These are phyloP conservation scores for Ciconia boyciana DNA, from an alignment of 2,113 vertebrate species.

Conservation along the genomic window DNA sequence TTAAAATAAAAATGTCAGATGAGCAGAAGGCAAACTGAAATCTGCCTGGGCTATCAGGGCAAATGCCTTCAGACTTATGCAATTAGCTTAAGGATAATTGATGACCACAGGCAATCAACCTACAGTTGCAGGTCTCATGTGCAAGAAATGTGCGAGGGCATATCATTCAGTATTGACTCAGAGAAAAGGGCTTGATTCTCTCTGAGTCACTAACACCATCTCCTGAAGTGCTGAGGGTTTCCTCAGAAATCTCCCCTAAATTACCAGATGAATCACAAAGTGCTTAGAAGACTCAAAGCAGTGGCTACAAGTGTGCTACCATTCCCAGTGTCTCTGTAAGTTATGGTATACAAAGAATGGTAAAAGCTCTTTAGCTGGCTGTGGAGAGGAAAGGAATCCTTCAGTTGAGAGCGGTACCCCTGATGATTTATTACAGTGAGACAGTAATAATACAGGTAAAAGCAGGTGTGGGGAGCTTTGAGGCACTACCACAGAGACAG, in stretches of 20 bases:
- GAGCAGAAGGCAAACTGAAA: conserved; percentile 15
- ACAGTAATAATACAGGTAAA: neutral
- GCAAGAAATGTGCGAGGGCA: neutral
- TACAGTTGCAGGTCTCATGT: neutral
- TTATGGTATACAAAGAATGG: neutral
- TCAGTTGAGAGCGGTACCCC: neutral
- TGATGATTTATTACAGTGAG: neutral
- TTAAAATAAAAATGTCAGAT: conserved; percentile 45
- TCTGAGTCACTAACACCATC: neutral
- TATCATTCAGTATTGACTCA: neutral
- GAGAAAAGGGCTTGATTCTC: neutral
- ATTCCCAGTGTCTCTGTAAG: neutral
- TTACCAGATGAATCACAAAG: neutral
- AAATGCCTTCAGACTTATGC: neutral
- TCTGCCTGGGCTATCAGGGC: neutral
- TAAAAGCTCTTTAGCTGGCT: neutral
- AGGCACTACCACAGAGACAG: neutral
- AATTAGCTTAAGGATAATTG: conserved; percentile 15
- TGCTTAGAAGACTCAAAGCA: neutral
- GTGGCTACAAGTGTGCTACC: neutral
- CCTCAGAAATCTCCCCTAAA: neutral
- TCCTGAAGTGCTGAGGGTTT: neutral
- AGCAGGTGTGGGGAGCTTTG: neutral
- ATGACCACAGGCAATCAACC: conserved; percentile 16
- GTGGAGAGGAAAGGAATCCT: neutral